A percentile compares a stretch with the other conserved stretches of the same genome.
Conservation (phyloP, 2,797 vertebrate genomes). For the Bovichtus diacanthus region DNA sequence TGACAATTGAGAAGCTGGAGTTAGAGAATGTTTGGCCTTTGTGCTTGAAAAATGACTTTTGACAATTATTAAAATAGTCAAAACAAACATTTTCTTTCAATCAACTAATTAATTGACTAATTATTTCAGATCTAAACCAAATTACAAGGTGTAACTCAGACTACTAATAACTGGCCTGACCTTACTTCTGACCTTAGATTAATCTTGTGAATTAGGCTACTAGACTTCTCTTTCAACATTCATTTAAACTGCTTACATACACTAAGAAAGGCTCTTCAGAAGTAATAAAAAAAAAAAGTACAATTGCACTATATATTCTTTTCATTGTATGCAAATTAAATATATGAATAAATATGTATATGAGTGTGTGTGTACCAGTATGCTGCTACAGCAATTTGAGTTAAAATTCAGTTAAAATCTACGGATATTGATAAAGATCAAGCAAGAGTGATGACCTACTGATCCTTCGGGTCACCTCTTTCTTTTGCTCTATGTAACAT, state of each 20-base stretch:
- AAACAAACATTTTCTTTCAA: background rate
- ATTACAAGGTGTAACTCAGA: background rate
- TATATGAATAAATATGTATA: background rate
- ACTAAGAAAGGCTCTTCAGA: background rate
- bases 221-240: background rate
- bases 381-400: background rate
- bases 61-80: background rate
- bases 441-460: slow-evolving; percentile 8
- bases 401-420: background rate
- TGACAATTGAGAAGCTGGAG: background rate
- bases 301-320: too few species aligned
- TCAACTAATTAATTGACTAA: background rate
- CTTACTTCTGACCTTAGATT: background rate
- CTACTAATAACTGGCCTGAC: background rate
- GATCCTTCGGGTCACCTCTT: slow-evolving; percentile 17
- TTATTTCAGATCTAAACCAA: background rate
- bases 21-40: background rate
- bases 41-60: background rate
- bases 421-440: slow-evolving; percentile 8
- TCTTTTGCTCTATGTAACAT: slow-evolving; percentile 10
- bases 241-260: background rate
- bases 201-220: background rate
- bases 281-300: too few species aligned
- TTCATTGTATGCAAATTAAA: background rate
- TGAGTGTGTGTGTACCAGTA: background rate